These are phyloP conservation scores for Geodia barretti DNA, from an alignment of 37 sponge, comb jelly and placozoan genomes.

Conservation along the genomic window DNA sequence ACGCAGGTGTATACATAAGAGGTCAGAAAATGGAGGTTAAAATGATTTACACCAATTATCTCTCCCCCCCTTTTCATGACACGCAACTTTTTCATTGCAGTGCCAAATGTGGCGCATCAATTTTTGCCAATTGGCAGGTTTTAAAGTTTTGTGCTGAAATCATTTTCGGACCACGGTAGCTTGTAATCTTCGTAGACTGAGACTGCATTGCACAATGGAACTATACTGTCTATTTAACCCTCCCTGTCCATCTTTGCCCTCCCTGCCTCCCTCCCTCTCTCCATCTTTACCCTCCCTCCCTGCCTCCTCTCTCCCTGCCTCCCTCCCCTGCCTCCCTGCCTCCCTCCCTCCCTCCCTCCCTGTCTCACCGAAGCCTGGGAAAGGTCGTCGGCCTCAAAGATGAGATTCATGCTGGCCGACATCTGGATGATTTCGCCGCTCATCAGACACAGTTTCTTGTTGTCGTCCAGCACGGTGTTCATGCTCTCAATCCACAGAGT, in stretches of 20 bases:
- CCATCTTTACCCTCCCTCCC: neutral
- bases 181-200: no score
- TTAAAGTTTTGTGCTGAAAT: no score
- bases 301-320: neutral
- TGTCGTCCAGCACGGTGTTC: constrained; percentile 99
- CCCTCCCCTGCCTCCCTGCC: neutral
- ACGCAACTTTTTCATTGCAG: neutral
- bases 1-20: neutral
- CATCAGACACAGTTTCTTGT: constrained; percentile 99
- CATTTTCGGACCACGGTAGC: no score
- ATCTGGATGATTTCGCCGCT: constrained; percentile 99
- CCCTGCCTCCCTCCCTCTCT: neutral
- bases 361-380: constrained; percentile 91
- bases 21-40: neutral
- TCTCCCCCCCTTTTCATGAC: neutral
- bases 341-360: neutral
- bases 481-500: constrained; percentile 99
- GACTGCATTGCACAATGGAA: no score
- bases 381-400: constrained; percentile 96
- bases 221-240: no score
- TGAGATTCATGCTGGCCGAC: constrained; percentile 94
- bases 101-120: neutral
- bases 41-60: neutral
- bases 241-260: neutral
- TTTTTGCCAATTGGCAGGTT: neutral